Evolutionary conservation across 2,888 invertebrate species (phyloP), one percentile per base, ranked within the genome.

Genomic region (Leucophora obtusa): DNA sequence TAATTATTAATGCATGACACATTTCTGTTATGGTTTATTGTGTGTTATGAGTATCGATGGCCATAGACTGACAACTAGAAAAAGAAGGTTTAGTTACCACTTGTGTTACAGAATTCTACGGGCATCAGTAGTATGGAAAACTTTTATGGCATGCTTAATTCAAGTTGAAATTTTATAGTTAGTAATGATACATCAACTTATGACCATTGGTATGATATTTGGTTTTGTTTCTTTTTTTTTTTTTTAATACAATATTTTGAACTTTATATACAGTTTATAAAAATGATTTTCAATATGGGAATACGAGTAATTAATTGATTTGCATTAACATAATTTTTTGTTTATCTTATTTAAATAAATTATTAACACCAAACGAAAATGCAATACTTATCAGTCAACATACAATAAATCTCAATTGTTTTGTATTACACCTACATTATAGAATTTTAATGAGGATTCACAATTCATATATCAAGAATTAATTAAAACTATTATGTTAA

Each of bases 1-100:
- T 51, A 70, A 77, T 77, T 58, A 77, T 73, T 77, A 77, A 81
- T 81, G 60, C 81, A 73, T 74, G 15, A 66, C 81, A 81, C 77
- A 77, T 77, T 70, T 77, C 51, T 58, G 65, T 74, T 79, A 77
- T 77, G 77, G 72, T 81, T 77, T 81, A 77, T 81, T 77, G 76
- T 77, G 54, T 1, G 24, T 35, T 21, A 47, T n/a, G n/a, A 47
- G n/a, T 47, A 43, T 14, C 15, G 7, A 51, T 66, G n/a, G 21
- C 35, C 7, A 35, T 35, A 35, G 7, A 7, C 7, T 35, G 8
- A 9, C 7, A 35, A 10, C 35, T 21, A 21, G 3, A 35, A 35
- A 35, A 35, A 35, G 7, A 35, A 35, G 7, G 1, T 9, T 35
- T 35, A n/a, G n/a, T 35, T 9, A 35, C 2, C 35, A 35, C 8